These are phyloP conservation scores for Calliphora vicina DNA, from an alignment of 1,140 invertebrate genomes.

Conservation along the genomic window DNA sequence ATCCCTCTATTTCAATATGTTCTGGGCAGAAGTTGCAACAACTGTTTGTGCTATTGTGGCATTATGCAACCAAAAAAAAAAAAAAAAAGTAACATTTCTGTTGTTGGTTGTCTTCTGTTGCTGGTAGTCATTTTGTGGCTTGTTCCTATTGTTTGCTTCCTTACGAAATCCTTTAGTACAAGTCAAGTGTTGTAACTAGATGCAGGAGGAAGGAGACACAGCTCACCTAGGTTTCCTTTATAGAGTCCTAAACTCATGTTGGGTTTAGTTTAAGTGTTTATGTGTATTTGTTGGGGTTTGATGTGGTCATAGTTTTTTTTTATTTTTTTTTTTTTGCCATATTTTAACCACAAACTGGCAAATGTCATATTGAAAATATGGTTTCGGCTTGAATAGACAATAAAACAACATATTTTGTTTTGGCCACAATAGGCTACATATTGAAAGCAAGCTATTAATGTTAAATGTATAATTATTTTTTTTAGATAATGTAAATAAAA, in stretches of 20 bases:
- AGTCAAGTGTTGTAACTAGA: neutral
- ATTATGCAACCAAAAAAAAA: neutral
- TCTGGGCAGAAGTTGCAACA: neutral
- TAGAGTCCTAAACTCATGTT: neutral
- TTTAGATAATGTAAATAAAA: no score
- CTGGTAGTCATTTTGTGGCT: neutral
- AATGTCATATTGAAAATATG: conserved; percentile 11
- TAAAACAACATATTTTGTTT: neutral
- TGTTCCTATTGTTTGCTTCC: neutral
- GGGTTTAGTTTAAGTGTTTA: neutral
- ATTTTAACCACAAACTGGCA: neutral
- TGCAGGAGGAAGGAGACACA: neutral
- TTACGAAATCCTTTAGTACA: no score
- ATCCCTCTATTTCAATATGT: neutral
- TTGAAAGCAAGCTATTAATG: neutral
- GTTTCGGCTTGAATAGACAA: neutral
- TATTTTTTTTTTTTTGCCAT: neutral
- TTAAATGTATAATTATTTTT: neutral
- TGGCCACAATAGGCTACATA: neutral
- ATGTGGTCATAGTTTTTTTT: neutral
- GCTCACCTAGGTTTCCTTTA: neutral
- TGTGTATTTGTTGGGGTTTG: neutral
- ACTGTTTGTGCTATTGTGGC: neutral
- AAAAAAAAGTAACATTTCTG: no score
- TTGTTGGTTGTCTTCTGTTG: no score